A percentile compares a stretch with the other conserved stretches of the same genome.
phyloP scores from a whole-genome alignment of 1,140 invertebrate genomes.

The Thaumatotibia leucotreta region DNA sequence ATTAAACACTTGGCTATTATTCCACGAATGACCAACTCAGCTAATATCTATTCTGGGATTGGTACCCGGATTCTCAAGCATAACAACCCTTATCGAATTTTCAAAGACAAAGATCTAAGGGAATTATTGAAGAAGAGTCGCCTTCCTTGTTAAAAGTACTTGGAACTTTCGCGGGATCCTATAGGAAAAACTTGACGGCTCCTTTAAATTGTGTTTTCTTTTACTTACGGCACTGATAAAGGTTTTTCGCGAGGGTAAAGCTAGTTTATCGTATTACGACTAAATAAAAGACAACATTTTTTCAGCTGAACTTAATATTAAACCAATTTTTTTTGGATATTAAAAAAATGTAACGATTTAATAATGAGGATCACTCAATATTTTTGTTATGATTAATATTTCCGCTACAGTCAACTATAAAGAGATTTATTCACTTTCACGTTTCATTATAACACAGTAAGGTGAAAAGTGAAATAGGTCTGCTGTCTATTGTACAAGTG shows the following conservation, averaged over 20 bases:
- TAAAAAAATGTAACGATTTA: no score
- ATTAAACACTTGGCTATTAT: neutral
- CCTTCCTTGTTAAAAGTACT: slow-evolving; percentile 4
- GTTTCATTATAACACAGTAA: no score
- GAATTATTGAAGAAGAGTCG: neutral
- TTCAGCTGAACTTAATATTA: no score
- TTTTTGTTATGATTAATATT: no score
- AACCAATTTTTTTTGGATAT: no score
- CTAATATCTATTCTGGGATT: neutral
- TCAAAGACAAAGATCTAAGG: neutral
- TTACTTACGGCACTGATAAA: neutral
- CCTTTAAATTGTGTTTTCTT: slow-evolving; percentile 11
- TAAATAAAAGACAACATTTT: neutral
- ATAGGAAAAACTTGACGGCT: slow-evolving; percentile 5
- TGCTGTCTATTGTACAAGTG: no score
- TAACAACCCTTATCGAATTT: neutral
- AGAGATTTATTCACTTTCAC: no score
- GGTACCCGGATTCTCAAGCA: neutral
- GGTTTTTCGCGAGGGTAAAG: neutral
- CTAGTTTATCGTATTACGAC: neutral
- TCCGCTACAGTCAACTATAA: no score
- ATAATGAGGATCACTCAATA: no score
- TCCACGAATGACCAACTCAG: neutral
- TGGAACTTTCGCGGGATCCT: neutral
- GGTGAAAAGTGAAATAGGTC: no score